Conservation (phyloP, 2,113 vertebrate species). For the Nymphicus hollandicus region DNA sequence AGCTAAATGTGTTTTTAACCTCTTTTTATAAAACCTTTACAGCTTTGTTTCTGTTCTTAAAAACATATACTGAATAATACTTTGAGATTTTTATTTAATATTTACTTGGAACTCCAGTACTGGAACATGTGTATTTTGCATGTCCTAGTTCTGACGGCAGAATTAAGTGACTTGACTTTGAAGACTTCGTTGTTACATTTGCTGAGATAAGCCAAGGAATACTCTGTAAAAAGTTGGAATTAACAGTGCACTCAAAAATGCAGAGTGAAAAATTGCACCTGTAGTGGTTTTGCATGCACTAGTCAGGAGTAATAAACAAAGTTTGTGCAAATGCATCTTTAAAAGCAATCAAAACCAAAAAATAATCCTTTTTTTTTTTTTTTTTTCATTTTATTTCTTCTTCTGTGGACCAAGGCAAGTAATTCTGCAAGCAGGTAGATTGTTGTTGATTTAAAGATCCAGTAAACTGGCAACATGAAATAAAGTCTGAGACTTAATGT, state of each 20-base stretch:
- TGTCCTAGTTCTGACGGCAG: not conserved
- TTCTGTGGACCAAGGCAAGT: not conserved
- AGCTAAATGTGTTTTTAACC: not conserved
- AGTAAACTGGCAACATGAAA: not conserved
- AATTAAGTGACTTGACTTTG: not conserved
- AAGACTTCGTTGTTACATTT: not conserved
- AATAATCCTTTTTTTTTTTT: not conserved
- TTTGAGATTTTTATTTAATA: not conserved
- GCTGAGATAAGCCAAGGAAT: not conserved
- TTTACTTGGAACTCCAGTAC: not conserved
- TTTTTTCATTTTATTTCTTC: not conserved
- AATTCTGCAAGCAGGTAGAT: not conserved
- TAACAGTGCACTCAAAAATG: not conserved
- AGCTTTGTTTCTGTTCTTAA: not conserved
- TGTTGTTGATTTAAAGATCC: not conserved
- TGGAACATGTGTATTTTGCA: not conserved
- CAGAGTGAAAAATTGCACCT: not conserved
- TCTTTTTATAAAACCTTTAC: not conserved
- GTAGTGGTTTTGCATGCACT: constrained; percentile 27
- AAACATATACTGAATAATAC: not conserved
- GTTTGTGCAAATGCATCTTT: not conserved
- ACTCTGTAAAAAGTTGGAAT: not conserved
- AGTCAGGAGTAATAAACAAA: constrained; percentile 34
- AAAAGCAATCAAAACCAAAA: not conserved
- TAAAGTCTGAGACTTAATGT: not conserved